phyloP scores from a whole-genome alignment of 1,140 invertebrate species.

The Lucilia cuprina region DNA sequence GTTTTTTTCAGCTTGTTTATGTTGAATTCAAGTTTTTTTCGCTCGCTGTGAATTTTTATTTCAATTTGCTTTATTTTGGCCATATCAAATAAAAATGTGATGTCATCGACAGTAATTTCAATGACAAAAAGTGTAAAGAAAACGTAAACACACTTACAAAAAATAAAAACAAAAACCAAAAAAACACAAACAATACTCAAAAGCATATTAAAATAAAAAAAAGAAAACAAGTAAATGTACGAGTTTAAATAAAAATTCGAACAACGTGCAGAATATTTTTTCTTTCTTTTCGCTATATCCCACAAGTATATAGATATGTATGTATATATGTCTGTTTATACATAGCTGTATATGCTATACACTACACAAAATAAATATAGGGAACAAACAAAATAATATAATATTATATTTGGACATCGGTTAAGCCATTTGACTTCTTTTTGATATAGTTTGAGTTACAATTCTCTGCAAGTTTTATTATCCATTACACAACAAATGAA shows the following conservation, averaged over 20 bases:
- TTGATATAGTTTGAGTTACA: no score
- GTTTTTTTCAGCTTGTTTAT: no score
- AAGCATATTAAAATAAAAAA: neutral
- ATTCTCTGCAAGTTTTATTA: no score
- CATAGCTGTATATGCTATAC: neutral
- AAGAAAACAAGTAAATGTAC: neutral
- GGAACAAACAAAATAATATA: no score
- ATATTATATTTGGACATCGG: no score
- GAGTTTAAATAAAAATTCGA: neutral
- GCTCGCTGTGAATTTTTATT: neutral
- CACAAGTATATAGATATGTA: no score
- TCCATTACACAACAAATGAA: no score
- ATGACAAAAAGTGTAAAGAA: constrained; percentile 17
- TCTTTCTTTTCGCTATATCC: neutral
- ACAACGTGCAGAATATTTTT: neutral
- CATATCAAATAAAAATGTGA: constrained; percentile 4
- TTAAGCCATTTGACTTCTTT: no score
- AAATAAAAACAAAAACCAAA: neutral
- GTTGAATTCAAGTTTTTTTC: neutral
- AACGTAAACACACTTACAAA: neutral
- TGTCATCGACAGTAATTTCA: constrained; percentile 26
- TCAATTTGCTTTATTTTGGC: constrained; percentile 1
- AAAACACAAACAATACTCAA: constrained; percentile 1
- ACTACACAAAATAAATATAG: neutral
- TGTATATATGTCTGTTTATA: no score